Evolutionary conservation across 2,888 invertebrate genomes (phyloP), one percentile per base, ranked within the genome.

Genomic region (Apodemia zela): DNA sequence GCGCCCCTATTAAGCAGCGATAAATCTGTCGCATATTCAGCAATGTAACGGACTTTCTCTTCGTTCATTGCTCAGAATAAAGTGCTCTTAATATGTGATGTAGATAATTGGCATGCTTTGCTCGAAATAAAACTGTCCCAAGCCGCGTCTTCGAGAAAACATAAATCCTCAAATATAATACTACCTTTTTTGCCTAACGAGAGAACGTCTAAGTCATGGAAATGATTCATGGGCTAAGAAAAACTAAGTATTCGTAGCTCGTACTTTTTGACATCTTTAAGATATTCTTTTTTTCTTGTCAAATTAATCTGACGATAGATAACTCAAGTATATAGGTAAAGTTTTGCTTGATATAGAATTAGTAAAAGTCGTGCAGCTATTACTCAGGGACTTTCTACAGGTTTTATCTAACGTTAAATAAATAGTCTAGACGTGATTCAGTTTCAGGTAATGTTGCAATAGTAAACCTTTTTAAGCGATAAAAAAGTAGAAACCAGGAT

Each of bases 11-110:
- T 63, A 75, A 80, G 82, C 82, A 82, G 73, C 89, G 84, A 90
- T 91, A 91, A 91, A 91, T 91, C 90, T 89, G 90, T 89, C 90
- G 87, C 87, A 87, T 89, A 89, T 91, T 91, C 90, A 89, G 85
- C 89, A 86, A 87, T 87, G 89, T 88, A 89, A 88, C 89, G 80
- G 85, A 87, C 89, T 90, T 89, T 89, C 89, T 87, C 86, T 78
- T 77, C 76, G 83, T 80, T 90, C 90, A 89, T 85, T 84, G 89
- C 87, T 82, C 81, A 81, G 85, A 87, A 89, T 89, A 87, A 85
- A 87, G 84, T 82, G 81, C 74, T 89, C 86, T 84, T 87, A 88
- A 89, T 89, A 87, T 83, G 85, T 77, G 83, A 86, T 82, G 84
- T 83, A 80, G 88, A 87, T 90, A 90, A 90, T 90, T 90, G 90